Percentiles rank a stretch among this genome's conserved stretches.
Conservation (phyloP, 2,888 invertebrate species). For the Conus canariensis region DNA sequence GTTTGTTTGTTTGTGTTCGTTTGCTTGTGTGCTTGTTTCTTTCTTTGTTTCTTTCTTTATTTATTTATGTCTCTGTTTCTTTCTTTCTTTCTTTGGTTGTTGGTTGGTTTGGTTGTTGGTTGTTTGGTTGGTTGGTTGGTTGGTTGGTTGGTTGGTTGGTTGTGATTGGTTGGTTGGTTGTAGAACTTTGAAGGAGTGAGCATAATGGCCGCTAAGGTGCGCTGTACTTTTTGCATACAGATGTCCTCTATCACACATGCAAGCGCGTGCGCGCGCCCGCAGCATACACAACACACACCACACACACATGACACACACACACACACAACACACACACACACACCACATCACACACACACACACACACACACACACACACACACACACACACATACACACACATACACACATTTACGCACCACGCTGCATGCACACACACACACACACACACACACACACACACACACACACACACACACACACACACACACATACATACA, state of each 20-base stretch:
- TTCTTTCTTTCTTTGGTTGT: no score
- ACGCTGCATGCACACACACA: background rate
- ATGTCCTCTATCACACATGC: background rate
- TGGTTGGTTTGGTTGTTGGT: no score
- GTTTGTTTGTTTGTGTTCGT: no score
- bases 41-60: no score
- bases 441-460: constrained; percentile 26
- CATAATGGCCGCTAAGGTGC: no score
- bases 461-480: background rate
- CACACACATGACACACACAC: background rate
- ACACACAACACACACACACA: background rate
- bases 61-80: no score
- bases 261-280: background rate
- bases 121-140: no score
- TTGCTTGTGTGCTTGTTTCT: no score
- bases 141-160: no score
- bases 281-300: constrained; percentile 16
- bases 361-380: constrained; percentile 31
- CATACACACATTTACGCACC: background rate
- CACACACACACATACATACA: background rate
- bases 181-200: no score
- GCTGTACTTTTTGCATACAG: no score
- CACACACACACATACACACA: constrained; percentile 16
- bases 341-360: background rate
- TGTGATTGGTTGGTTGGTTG: no score